phyloP scores from a whole-genome alignment of 1,140 invertebrate genomes.

The Stegodyphus mimosarum region DNA sequence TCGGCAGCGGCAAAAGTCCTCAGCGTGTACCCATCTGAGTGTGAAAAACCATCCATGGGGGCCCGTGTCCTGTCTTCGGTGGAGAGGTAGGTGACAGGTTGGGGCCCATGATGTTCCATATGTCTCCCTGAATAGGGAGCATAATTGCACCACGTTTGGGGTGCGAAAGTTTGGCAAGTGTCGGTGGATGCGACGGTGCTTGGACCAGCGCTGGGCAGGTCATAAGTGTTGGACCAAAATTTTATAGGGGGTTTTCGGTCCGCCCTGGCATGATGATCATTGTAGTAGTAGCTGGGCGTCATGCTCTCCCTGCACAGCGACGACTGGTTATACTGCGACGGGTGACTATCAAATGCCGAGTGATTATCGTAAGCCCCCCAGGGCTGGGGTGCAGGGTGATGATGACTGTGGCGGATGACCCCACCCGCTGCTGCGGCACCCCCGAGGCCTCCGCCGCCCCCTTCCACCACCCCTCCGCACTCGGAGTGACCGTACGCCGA shows the following conservation, averaged over 20 bases:
- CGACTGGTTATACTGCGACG: slow-evolving; percentile 67
- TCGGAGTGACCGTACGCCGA: slow-evolving; percentile 64
- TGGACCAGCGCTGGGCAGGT: slow-evolving; percentile 66
- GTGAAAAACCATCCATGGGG: slow-evolving; percentile 77
- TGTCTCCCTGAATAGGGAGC: slow-evolving; percentile 72
- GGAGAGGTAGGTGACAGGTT: slow-evolving; percentile 66
- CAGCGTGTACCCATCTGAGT: slow-evolving; percentile 77
- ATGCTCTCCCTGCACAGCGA: slow-evolving; percentile 70
- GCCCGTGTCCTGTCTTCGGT: slow-evolving; percentile 73
- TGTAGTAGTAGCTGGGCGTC: slow-evolving; percentile 77
- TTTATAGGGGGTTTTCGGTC: slow-evolving; percentile 72
- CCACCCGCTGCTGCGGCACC: slow-evolving; percentile 66
- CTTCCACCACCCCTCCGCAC: slow-evolving; percentile 65
- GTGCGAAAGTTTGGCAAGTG: slow-evolving; percentile 74
- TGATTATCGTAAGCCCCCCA: slow-evolving; percentile 77
- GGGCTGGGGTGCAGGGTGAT: slow-evolving; percentile 69
- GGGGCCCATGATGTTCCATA: slow-evolving; percentile 65
- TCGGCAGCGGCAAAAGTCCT: slow-evolving; percentile 79
- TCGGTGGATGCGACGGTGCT: slow-evolving; percentile 71
- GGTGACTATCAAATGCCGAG: slow-evolving; percentile 70
- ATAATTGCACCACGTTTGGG: slow-evolving; percentile 69
- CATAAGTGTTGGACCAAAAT: slow-evolving; percentile 76
- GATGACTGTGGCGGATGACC: slow-evolving; percentile 80
- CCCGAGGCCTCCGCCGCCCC: not conserved
- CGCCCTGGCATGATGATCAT: slow-evolving; percentile 70